phyloP scores from a whole-genome alignment of 2,888 invertebrate species.

The Eubasilissa splendida region DNA sequence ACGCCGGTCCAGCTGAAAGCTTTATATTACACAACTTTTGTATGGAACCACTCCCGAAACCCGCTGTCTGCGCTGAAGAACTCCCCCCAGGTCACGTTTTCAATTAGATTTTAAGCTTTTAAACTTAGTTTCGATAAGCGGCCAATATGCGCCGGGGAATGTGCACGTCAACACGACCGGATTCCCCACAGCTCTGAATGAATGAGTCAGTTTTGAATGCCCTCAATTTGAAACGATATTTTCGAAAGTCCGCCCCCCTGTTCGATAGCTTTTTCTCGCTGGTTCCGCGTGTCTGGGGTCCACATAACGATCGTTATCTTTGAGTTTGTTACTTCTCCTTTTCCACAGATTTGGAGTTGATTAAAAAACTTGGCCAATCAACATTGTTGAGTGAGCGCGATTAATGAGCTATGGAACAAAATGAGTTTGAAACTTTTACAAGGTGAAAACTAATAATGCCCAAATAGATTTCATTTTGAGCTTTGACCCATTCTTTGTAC shows the following conservation, averaged over 20 bases:
- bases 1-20: slow-evolving; percentile 36
- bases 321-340: not conserved
- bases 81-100: slow-evolving; percentile 49
- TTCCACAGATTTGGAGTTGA: slow-evolving; percentile 31
- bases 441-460: slow-evolving; percentile 36
- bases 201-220: not conserved
- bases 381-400: slow-evolving; percentile 43
- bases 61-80: slow-evolving; percentile 39
- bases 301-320: slow-evolving; percentile 26
- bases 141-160: slow-evolving; percentile 31
- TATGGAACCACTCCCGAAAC: slow-evolving; percentile 23
- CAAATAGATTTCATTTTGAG: no score
- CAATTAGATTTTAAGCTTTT: slow-evolving; percentile 54
- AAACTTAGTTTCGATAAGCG: slow-evolving; percentile 37
- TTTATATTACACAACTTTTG: slow-evolving; percentile 50
- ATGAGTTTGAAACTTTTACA: slow-evolving; percentile 37
- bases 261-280: not conserved
- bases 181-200: no score
- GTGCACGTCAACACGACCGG: not conserved
- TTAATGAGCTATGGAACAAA: slow-evolving; percentile 43
- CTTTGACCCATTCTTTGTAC: no score
- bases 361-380: slow-evolving; percentile 52
- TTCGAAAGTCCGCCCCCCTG: not conserved
- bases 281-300: not conserved
- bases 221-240: slow-evolving; percentile 1